Evolutionary conservation across 1,140 invertebrate genomes (phyloP), one percentile per base, ranked within the genome.

Genomic region (Ips nitidus): DNA sequence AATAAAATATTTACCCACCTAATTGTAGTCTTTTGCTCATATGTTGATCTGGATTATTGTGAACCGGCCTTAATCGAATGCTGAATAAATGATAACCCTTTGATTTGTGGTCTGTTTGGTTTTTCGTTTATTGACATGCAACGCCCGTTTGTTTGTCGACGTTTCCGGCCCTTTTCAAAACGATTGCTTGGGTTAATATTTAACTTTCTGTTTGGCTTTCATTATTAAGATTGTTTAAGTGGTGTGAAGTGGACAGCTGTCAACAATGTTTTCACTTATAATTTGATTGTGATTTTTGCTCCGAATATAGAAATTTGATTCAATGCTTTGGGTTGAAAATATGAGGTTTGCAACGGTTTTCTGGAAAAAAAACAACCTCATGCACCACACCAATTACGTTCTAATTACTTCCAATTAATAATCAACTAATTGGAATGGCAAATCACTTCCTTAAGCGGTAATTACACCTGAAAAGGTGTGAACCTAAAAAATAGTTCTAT

Each of bases 1-100:
- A 67, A 75, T 79, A 72, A 79, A 79, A 78, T 79, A 79, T 79
- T 79, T 76, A 79, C 72, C 42, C 63, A 65, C 59, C 73, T 79
- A 79, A 79, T 79, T 68, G 77, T 75, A 73, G 78, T 78, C 77
- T 78, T 79, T 79, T 78, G 76, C 72, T 75, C 77, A 71, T 64
- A 64, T 74, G 77, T 79, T 78, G 78, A 79, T 79, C 78, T 72
- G 76, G 75, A 77, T 77, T 73, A 77, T 78, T 74, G 76, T 73
- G 76, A 76, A 76, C 74, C 74, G 66, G 70, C 75, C 72, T 75
- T 78, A 79, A 79, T 79, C 76, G 76, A 79, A 79, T 75, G 43
- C 36, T 79, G 78, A 78, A 79, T 79, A 77, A 78, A 71, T 78
- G 60, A 79, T 79, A 71, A 75, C 64, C 65, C 47, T 75, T 73